Evolutionary conservation across 2,888 invertebrate genomes (phyloP), one percentile per base, ranked within the genome.

Genomic region (Cartodere bifasciata): DNA sequence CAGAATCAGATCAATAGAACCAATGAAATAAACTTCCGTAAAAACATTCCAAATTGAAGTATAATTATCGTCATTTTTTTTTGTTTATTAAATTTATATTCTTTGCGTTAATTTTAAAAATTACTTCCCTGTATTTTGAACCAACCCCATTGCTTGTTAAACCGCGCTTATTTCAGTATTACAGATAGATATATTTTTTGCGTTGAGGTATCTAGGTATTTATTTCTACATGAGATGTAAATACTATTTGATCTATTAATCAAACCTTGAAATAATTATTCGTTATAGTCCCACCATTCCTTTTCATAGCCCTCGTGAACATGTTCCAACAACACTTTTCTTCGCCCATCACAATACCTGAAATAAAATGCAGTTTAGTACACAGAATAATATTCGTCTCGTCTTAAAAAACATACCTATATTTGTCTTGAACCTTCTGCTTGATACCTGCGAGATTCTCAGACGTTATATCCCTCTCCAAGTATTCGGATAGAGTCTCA

Each of bases 301-400:
- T 88, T 91, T 62, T 97, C 97, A 61, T 95, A 94, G 40, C 97
- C 97, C 69, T 98, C 97, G 60, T 92, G 87, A 29, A 97, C 97
- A 62, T 98, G 97, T 60, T 92, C 91, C 52, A 97, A 67, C 45
- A 98, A 70, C 43, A 90, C 92, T 66, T 90, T 87, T 49, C 97
- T 77, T 52, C 98, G 78, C 60, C 86, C 88, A 65, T 97, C 95
- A 68, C 97, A 98, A 64, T 98, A 98, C 70, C 95, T 94, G 64
- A 24, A 63, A 58, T 40, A 47, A 41, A 38, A 47, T n/a, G n/a
- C n/a, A n/a, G n/a, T n/a, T n/a, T n/a, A n/a, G n/a, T n/a, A n/a
- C n/a, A n/a, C n/a, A n/a, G n/a, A n/a, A n/a, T n/a, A n/a, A n/a
- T n/a, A n/a, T n/a, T n/a, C n/a, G n/a, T n/a, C n/a, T n/a, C n/a